Evolutionary conservation across 2,797 vertebrate species (phyloP), one percentile per base, ranked within the genome.

Genomic region (Accipiter superciliosus): DNA sequence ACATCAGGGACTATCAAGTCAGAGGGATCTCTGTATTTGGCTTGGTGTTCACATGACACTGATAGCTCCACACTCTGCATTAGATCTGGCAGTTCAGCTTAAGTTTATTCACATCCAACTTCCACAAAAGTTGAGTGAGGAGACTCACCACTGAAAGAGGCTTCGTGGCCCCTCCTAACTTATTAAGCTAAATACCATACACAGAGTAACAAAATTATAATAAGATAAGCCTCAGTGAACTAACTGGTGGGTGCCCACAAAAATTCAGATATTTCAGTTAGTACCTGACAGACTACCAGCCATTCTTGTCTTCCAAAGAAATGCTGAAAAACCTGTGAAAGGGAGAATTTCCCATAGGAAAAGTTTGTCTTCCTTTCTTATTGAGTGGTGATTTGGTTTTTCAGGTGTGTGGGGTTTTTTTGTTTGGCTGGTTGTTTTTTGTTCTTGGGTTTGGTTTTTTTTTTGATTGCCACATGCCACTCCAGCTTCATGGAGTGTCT

Each of bases 341-440:
- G 16, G 15, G 24, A 72, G 25, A 76, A 55, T 31, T 94, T 83
- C 15, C 33, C 35, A n/a, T 5, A 40, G 25, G 26, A 78, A 84
- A 71, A 18, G 3, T 22, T 81, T 65, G 5, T 72, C 22, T 58
- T 86, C 9, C 12, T 69, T 77, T 63, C 33, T 80, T 55, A 53
- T 15, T 62, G 26, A 66, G 21, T 19, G 14, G 5, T 28, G 10
- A 6, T 35, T 73, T 57, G 53, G 20, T 9, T 55, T 21, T 33
- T 55, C 4, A 8, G 31, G 18, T 33, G 8, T 50, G 25, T 3
- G 2, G 1, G 3, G 1, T n/a, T 28, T 5, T 22, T 37, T 78
- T 35, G 87, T 79, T 61, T 28, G 31, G 11, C 39, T 82, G 28
- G 33, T 9, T 28, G 57, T 52, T 44, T 24, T 7, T 18, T 33